Evolutionary conservation across 2,888 invertebrate species (phyloP).

Genomic region (Frankliniella fusca): DNA sequence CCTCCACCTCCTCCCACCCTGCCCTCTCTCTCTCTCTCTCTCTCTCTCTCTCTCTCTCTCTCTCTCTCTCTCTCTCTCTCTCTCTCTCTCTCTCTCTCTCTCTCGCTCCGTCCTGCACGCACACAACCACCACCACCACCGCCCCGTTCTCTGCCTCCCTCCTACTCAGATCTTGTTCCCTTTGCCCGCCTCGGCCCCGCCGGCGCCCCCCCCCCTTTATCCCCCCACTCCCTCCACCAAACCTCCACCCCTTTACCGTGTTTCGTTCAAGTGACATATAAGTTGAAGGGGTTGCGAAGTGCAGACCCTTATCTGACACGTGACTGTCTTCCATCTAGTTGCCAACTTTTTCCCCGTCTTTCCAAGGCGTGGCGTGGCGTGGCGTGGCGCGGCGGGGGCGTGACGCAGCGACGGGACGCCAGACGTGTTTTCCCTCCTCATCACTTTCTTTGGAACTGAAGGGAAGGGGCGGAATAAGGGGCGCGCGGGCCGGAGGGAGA

Average conservation of each 20-base stretch:
- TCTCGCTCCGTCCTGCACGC: too few species aligned
- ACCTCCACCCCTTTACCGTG: neutral
- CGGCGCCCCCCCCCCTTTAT: neutral
- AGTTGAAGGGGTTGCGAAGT: slow-evolving; percentile 3
- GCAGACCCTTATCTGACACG: slow-evolving; percentile 2
- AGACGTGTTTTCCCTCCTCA: neutral
- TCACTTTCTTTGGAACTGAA: neutral
- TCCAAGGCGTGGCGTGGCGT: too few species aligned
- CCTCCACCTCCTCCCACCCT: neutral
- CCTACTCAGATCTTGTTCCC: neutral
- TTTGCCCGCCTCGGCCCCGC: neutral
- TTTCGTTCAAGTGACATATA: neutral
- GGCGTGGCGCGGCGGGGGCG: too few species aligned
- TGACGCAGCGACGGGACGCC: too few species aligned
- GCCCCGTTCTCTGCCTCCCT: neutral
- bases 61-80: neutral
- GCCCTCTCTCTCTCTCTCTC: too few species aligned
- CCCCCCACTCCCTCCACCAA: neutral
- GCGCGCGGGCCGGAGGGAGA: too few species aligned
- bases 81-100: too few species aligned
- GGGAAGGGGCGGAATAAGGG: neutral
- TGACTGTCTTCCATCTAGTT: neutral
- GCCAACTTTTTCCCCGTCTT: neutral
- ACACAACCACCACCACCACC: too few species aligned
- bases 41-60: neutral